Evolutionary conservation across 2,113 vertebrate genomes (phyloP).

Genomic region (Genyomyrus donnyi): DNA sequence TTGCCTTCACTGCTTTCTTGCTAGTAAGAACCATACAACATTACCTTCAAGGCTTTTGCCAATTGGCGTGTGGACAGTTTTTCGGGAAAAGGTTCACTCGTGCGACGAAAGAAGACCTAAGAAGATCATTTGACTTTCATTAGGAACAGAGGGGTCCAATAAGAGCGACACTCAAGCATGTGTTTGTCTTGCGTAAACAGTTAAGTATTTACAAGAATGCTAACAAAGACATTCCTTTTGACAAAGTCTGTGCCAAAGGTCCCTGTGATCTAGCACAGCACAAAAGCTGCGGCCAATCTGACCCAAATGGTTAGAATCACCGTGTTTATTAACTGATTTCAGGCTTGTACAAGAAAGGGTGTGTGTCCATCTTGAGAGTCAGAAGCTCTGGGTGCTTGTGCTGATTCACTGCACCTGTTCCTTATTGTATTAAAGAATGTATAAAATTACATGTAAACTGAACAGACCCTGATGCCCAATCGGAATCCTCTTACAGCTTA

Average conservation of each 20-base stretch:
- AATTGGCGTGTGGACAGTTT: constrained; percentile 19
- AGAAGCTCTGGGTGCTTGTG: constrained; percentile 1
- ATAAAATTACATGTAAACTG: neutral
- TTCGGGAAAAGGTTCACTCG: constrained; percentile 23
- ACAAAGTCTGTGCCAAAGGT: constrained; percentile 15
- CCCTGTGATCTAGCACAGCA: neutral
- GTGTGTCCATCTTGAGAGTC: neutral
- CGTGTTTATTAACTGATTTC: neutral
- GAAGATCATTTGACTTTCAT: constrained; percentile 37
- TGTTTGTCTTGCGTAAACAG: constrained; percentile 1
- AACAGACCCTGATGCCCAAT: neutral
- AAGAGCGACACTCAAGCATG: constrained; percentile 1
- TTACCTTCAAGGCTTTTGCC: constrained; percentile 25
- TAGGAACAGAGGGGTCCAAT: constrained; percentile 24
- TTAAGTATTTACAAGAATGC: constrained; percentile 23
- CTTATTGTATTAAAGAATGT: neutral
- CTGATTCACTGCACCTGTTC: neutral
- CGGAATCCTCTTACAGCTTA: neutral
- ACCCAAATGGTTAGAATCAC: constrained; percentile 31
- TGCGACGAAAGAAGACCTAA: neutral
- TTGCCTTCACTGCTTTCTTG: constrained; percentile 7
- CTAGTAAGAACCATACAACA: constrained; percentile 33
- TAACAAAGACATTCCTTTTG: neutral
- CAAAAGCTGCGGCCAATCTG: neutral
- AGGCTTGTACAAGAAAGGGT: neutral